Conservation (phyloP, 2,113 vertebrate species). For the Hippolais icterina region DNA sequence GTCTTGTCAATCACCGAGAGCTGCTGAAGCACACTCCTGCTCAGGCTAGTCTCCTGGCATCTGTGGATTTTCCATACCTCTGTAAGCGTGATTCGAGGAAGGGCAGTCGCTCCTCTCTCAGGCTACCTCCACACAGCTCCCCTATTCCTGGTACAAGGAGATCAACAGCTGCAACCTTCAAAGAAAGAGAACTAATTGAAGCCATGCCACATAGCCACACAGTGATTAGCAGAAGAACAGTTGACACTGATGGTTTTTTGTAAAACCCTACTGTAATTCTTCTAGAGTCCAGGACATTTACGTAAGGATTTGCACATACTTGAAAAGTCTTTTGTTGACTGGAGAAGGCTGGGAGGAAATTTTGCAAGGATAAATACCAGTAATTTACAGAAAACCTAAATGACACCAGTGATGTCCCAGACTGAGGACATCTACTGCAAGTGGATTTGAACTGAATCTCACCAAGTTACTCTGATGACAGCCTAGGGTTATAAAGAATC, state of each 20-base stretch:
- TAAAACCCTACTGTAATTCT: not conserved
- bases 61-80: constrained; percentile 71
- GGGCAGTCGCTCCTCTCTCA: constrained; percentile 90
- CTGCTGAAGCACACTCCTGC: not conserved
- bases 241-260: not conserved
- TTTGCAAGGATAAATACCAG: not conserved
- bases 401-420: not conserved
- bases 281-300: not conserved
- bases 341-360: not conserved
- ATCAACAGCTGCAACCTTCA: constrained; percentile 92
- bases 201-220: not conserved
- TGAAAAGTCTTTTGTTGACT: not conserved
- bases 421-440: not conserved
- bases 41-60: not conserved
- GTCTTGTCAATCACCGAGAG: not conserved
- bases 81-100: constrained; percentile 80
- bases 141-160: constrained; percentile 92
- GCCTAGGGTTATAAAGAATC: not conserved
- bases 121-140: constrained; percentile 91
- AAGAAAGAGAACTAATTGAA: not conserved
- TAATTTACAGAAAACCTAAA: not conserved
- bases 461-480: not conserved
- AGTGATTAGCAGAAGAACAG: not conserved
- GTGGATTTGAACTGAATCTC: not conserved
- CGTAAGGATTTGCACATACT: not conserved